Percentiles rank a stretch among this genome's conserved stretches.
phyloP scores from a whole-genome alignment of 2,113 vertebrate genomes.

The Platichthys flesus region DNA sequence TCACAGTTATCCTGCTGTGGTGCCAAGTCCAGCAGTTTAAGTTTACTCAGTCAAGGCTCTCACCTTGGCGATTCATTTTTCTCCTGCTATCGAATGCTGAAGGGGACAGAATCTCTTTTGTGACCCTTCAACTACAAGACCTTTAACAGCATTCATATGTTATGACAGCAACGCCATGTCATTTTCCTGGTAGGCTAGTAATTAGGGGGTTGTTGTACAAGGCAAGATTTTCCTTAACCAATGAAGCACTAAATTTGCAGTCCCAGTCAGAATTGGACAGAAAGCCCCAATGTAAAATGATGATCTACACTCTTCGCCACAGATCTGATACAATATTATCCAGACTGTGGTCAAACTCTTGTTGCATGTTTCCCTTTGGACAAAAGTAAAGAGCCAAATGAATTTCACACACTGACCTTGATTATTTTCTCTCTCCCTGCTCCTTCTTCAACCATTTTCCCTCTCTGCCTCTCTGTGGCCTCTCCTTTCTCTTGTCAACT shows the following conservation, averaged over 20 bases:
- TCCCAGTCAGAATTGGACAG: slow-evolving; percentile 52
- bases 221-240: slow-evolving; percentile 64
- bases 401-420: slow-evolving; percentile 47
- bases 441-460: not conserved
- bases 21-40: slow-evolving; percentile 1
- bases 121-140: slow-evolving; percentile 28
- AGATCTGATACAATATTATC: slow-evolving; percentile 56
- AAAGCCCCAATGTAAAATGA: slow-evolving; percentile 58
- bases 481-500: slow-evolving; percentile 3
- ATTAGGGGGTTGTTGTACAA: slow-evolving; percentile 71
- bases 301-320: slow-evolving; percentile 52
- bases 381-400: slow-evolving; percentile 35
- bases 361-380: slow-evolving; percentile 47
- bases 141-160: slow-evolving; percentile 49
- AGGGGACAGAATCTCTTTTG: slow-evolving; percentile 10
- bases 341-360: slow-evolving; percentile 54
- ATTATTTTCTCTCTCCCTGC: slow-evolving; percentile 15
- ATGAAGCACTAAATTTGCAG: slow-evolving; percentile 72
- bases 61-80: slow-evolving; percentile 27
- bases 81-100: slow-evolving; percentile 18
- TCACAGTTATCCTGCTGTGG: slow-evolving; percentile 17
- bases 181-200: slow-evolving; percentile 60
- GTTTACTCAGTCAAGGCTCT: slow-evolving; percentile 6
- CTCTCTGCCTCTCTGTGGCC: not conserved
- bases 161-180: slow-evolving; percentile 62